Base-by-base conservation (phyloP, 2,888 invertebrate genomes). In the Byasa hedistus region DNA sequence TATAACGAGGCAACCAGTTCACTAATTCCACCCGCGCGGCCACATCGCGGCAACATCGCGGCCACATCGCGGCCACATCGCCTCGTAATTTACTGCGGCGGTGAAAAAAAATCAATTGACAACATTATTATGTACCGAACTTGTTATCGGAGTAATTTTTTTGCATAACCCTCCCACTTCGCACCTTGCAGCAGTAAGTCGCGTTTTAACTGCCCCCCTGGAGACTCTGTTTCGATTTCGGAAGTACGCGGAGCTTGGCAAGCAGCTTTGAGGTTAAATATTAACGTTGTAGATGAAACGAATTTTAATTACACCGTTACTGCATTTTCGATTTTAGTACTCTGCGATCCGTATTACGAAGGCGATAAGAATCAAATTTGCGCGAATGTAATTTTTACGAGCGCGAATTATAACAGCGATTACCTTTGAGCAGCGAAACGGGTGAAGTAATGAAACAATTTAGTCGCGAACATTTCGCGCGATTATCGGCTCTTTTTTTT, bases 401-500 rank as follows among this genome's bases (percentile, higher is more conserved):
- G 57, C 32, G 52, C 57, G 54, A 61, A 62, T 44, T 62, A 23
- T 39, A 63, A 67, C 39, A 24, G n/a, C 19, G 32, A 62, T 52
- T 17, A 64, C 63, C 51, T 72, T 69, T 70, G 72, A 69, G 72
- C 68, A 57, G 57, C 57, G 65, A 71, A 70, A 75, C 84, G 83
- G 83, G 83, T 84, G 85, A 76, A 78, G 77, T 86, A 85, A 86
- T 85, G 83, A 82, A 84, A 85, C 81, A 85, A 86, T 86, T 86
- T 83, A 80, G 72, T 72, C 70, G 75, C 80, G 84, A 85, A 86
- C 85, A 84, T 85, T 78, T 75, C 74, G 76, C 75, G 79, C 80
- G 80, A 78, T 82, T 79, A 80, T 78, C 72, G 22, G 69, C 72
- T 76, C 79, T 81, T 32, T 32, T 32, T 32, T 5, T 3, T 32